These are phyloP conservation scores for Sebastes schlegelii DNA, from an alignment of 2,113 vertebrate genomes.

Conservation along the genomic window DNA sequence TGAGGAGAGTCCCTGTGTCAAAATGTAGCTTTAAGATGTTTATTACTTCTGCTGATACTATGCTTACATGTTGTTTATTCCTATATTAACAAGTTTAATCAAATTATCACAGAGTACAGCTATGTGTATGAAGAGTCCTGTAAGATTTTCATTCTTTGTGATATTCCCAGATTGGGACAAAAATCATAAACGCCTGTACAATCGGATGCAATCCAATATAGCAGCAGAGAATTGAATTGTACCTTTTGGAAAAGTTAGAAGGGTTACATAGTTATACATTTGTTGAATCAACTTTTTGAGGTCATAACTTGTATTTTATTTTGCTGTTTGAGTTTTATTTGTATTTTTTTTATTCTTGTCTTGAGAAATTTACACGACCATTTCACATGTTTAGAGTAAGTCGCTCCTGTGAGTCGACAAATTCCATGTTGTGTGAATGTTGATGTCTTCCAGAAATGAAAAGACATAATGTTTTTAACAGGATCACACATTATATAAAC, in stretches of 20 bases:
- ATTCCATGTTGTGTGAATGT: not conserved
- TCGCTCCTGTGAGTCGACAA: not conserved
- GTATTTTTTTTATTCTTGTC: not conserved
- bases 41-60: no score
- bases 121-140: not conserved
- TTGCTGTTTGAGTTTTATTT: not conserved
- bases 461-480: not conserved
- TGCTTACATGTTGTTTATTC: no score
- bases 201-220: conserved; percentile 13
- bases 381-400: not conserved
- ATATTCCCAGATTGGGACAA: not conserved
- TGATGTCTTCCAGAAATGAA: not conserved
- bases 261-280: no score
- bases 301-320: not conserved
- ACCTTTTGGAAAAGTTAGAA: not conserved
- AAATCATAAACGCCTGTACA: not conserved
- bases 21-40: no score
- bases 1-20: no score
- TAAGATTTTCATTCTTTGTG: not conserved
- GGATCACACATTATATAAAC: not conserved
- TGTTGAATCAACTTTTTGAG: not conserved
- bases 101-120: no score
- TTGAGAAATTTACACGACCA: not conserved
- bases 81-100: no score
- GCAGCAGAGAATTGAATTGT: not conserved